Evolutionary conservation across 2,113 vertebrate genomes (phyloP).

Genomic region (Catharus bicknelli): DNA sequence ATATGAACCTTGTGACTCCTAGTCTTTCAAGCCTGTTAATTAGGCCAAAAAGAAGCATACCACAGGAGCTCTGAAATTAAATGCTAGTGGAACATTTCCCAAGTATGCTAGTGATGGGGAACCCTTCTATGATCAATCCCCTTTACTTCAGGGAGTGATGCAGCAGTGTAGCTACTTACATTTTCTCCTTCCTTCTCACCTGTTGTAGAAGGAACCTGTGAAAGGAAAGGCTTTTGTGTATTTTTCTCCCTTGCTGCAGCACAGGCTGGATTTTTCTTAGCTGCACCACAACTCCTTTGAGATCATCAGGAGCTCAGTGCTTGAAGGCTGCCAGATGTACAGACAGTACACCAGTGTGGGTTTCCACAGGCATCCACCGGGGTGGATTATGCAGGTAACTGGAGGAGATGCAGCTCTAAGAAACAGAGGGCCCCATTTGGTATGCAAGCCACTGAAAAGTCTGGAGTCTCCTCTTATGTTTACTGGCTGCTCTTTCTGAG

Average conservation of each 20-base stretch:
- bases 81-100: not conserved
- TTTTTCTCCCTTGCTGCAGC: not conserved
- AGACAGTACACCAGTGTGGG: not conserved
- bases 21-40: conserved; percentile 61
- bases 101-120: not conserved
- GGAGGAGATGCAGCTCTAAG: not conserved
- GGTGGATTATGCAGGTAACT: not conserved
- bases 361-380: not conserved
- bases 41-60: conserved; percentile 39
- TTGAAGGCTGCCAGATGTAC: not conserved
- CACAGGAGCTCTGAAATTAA: conserved; percentile 26
- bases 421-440: not conserved
- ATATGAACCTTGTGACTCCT: conserved; percentile 53
- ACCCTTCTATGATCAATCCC: not conserved
- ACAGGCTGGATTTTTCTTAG: not conserved
- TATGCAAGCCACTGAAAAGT: not conserved
- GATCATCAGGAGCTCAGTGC: not conserved
- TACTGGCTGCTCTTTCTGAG: not conserved
- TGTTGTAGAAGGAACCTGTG: not conserved
- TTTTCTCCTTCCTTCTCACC: not conserved
- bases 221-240: not conserved
- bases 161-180: not conserved
- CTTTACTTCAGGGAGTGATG: not conserved
- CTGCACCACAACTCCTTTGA: not conserved
- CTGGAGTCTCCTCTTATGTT: not conserved